phyloP scores from a whole-genome alignment of 2,888 invertebrate species.

The Drosophila nr. fundita region DNA sequence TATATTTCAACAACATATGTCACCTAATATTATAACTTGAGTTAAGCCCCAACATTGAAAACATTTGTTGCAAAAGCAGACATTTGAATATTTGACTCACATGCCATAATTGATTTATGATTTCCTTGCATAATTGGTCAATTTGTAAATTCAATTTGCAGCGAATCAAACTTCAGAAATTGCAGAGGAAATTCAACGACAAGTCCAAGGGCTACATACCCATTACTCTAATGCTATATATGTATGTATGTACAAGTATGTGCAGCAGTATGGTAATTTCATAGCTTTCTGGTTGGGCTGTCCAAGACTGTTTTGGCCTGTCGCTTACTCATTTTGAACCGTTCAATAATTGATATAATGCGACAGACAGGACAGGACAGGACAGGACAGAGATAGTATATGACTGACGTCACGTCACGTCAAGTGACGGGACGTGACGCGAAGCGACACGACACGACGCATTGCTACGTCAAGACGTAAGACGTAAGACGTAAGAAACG shows the following conservation, averaged over 20 bases:
- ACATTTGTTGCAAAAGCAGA: not conserved
- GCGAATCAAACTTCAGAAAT: not conserved
- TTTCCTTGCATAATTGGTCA: not conserved
- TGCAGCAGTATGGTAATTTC: not conserved
- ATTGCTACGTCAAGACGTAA: constrained; percentile 7
- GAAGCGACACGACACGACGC: constrained; percentile 24
- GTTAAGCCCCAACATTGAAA: not conserved
- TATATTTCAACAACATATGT: not conserved
- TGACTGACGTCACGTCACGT: constrained; percentile 46
- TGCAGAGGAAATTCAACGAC: not conserved
- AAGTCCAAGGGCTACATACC: too few species aligned
- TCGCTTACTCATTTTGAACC: constrained; percentile 35
- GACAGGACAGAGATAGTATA: not conserved
- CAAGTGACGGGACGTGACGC: constrained; percentile 4
- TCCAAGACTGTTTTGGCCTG: constrained; percentile 30
- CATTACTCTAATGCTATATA: not conserved
- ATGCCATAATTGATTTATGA: not conserved
- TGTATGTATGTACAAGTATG: not conserved
- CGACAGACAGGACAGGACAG: constrained; percentile 12
- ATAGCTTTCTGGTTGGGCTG: not conserved
- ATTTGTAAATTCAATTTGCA: constrained; percentile 2
- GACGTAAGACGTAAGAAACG: constrained; percentile 30
- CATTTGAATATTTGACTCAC: not conserved
- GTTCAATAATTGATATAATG: constrained; percentile 45
- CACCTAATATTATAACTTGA: not conserved